Base-by-base conservation (phyloP, 1,140 invertebrate species). In the Gryon sp. region DNA sequence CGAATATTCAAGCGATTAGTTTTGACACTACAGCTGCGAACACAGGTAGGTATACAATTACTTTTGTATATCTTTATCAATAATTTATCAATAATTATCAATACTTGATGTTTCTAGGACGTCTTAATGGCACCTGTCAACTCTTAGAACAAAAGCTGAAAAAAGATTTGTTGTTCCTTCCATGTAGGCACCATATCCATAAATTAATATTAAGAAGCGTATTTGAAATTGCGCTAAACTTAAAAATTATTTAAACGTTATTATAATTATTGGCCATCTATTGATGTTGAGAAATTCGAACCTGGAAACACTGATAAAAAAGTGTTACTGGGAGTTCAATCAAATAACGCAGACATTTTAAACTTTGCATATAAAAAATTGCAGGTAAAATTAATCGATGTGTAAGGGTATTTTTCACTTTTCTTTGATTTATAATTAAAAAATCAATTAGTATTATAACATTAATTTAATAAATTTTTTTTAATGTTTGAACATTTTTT, bases 21-120 rank as follows among this genome's bases (percentile, higher is more conserved):
- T 60, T 46, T 48, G 41, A 46, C 11, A 60, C 57, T 1, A 60
- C 57, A 12, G 30, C 16, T 36, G 30, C 38, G 7, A 60, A 46
- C n/a, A 60, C 57, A n/a, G 57, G 57, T n/a, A n/a, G n/a, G n/a
- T n/a, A n/a, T n/a, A n/a, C n/a, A n/a, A n/a, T n/a, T n/a, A n/a
- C n/a, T n/a, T n/a, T n/a, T n/a, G n/a, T n/a, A n/a, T 60, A 36
- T 4, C 32, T 48, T 48, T 48, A 18, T 48, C 14, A 32, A 3
- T 36, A n/a, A n/a, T n/a, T n/a, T n/a, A n/a, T n/a, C n/a, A n/a
- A n/a, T n/a, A n/a, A n/a, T n/a, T n/a, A n/a, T n/a, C n/a, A n/a
- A n/a, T n/a, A n/a, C n/a, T n/a, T n/a, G n/a, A n/a, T n/a, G n/a
- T 36, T 52, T 52, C 18, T 38, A 52, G 48, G 48, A 2, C 2